phyloP scores from a whole-genome alignment of 2,113 vertebrate genomes.

The Canis aureus region DNA sequence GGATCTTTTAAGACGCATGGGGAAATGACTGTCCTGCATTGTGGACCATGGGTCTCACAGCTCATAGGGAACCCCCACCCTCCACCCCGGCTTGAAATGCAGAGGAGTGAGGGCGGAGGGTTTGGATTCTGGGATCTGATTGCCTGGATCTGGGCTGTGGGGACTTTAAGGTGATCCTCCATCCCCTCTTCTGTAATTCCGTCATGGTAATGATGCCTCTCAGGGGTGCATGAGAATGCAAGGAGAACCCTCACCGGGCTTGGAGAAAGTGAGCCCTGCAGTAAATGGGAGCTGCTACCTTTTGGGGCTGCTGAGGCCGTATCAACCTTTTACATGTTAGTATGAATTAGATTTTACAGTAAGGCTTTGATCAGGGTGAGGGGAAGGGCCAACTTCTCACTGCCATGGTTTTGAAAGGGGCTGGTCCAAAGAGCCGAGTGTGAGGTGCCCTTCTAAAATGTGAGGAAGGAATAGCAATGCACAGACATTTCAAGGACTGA shows the following conservation, averaged over 20 bases:
- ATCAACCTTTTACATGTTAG: conserved; percentile 60
- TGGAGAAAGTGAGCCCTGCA: neutral
- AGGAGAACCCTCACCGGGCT: neutral
- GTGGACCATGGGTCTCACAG: neutral
- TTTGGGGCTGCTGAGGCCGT: neutral
- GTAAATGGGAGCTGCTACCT: neutral
- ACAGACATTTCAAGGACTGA: neutral
- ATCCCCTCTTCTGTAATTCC: neutral
- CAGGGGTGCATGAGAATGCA: neutral
- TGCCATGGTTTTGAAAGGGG: neutral
- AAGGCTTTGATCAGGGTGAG: neutral
- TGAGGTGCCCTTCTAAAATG: neutral
- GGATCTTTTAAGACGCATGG: neutral
- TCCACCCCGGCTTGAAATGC: neutral
- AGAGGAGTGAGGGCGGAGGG: neutral
- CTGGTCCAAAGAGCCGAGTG: neutral
- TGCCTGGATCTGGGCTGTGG: neutral
- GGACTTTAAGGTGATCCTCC: neutral
- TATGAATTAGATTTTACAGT: neutral
- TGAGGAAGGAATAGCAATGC: neutral
- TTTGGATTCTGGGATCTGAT: neutral
- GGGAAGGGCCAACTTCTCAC: neutral
- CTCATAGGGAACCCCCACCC: neutral
- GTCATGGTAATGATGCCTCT: neutral
- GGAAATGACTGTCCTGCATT: neutral